Percentiles rank a stretch among this genome's conserved stretches.
phyloP scores from a whole-genome alignment of 2,888 invertebrate genomes.

The Achlya flavicornis region DNA sequence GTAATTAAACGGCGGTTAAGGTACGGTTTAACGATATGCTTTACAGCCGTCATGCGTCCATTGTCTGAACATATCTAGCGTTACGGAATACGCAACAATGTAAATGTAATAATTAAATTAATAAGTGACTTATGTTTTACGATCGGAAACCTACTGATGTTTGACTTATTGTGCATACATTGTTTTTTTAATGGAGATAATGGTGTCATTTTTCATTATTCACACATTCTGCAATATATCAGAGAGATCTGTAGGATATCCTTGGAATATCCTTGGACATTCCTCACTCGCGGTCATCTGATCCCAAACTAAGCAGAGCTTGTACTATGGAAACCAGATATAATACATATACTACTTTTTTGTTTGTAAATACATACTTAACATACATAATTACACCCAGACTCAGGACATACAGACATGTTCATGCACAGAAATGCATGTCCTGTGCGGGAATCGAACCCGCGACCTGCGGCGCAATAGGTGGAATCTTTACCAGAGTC shows the following conservation, averaged over 20 bases:
- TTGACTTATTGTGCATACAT: neutral
- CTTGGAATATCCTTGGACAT: too few species aligned
- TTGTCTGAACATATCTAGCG: constrained; percentile 49
- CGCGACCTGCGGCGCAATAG: too few species aligned
- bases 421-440: too few species aligned
- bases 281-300: too few species aligned
- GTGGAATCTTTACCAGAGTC: too few species aligned
- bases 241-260: neutral
- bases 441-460: too few species aligned
- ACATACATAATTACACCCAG: too few species aligned
- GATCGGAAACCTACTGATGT: constrained; percentile 17
- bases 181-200: neutral
- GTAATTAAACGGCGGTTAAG: constrained; percentile 75
- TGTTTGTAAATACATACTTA: too few species aligned
- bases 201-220: neutral
- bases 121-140: constrained; percentile 19
- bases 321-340: too few species aligned
- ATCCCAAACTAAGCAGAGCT: too few species aligned
- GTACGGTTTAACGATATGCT: constrained; percentile 64
- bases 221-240: neutral
- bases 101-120: constrained; percentile 32
- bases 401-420: too few species aligned
- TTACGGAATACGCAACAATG: constrained; percentile 61
- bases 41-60: constrained; percentile 61
- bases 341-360: too few species aligned